These are phyloP conservation scores for Xenopus tropicalis DNA, from an alignment of 2,113 vertebrate species.

Conservation along the genomic window DNA sequence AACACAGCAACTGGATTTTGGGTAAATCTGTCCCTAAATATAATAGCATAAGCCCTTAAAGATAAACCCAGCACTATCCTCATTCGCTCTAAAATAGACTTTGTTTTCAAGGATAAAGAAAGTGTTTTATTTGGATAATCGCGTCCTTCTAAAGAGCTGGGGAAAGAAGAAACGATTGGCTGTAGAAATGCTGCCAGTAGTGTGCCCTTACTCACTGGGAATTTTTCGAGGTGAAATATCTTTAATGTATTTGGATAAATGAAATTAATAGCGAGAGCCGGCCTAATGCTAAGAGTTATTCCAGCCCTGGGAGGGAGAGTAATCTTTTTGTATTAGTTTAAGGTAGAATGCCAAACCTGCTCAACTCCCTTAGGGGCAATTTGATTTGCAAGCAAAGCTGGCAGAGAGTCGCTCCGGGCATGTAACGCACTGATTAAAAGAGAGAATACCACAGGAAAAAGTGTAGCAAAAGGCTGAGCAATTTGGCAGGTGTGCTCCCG, in stretches of 20 bases:
- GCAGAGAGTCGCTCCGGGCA: slow-evolving; percentile 36
- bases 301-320: slow-evolving; percentile 32
- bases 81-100: too few species aligned
- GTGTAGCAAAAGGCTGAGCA: slow-evolving; percentile 37
- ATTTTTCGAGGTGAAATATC: neutral
- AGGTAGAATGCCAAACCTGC: slow-evolving; percentile 27
- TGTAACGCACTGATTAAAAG: slow-evolving; percentile 40
- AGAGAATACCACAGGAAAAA: slow-evolving; percentile 22
- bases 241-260: slow-evolving; percentile 12
- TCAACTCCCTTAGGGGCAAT: slow-evolving; percentile 16
- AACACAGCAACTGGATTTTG: too few species aligned
- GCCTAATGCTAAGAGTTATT: slow-evolving; percentile 25
- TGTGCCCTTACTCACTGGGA: too few species aligned
- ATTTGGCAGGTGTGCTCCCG: slow-evolving; percentile 41
- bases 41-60: too few species aligned
- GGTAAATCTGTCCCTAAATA: too few species aligned
- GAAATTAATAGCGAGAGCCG: slow-evolving; percentile 8
- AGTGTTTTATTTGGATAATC: too few species aligned
- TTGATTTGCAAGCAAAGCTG: slow-evolving; percentile 33
- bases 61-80: too few species aligned
- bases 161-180: too few species aligned
- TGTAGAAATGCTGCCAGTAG: too few species aligned
- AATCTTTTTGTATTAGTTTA: slow-evolving; percentile 40
- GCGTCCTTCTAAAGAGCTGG: too few species aligned
- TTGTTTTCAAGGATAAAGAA: too few species aligned